Conservation (phyloP, 2,888 invertebrate species). For the Plusia festucae region DNA sequence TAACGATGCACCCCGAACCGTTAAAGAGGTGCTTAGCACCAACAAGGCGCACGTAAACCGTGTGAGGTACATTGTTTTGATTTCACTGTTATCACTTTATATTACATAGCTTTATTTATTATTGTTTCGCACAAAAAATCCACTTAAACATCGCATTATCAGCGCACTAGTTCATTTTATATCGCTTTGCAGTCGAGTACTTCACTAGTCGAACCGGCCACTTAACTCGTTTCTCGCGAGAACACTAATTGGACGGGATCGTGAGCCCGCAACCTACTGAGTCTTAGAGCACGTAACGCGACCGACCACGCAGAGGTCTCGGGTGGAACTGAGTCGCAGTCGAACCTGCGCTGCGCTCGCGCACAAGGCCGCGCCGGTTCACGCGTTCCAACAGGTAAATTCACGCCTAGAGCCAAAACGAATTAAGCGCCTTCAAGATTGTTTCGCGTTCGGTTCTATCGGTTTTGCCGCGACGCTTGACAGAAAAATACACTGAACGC, state of each 20-base stretch:
- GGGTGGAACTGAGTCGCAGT: constrained; percentile 86
- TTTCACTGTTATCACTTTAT: constrained; percentile 80
- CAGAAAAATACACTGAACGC: constrained; percentile 84
- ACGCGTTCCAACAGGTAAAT: constrained; percentile 90
- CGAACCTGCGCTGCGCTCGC: constrained; percentile 89
- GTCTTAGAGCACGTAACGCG: constrained; percentile 77
- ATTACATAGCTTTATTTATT: constrained; percentile 83
- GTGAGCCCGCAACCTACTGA: constrained; percentile 74
- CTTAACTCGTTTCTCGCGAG: constrained; percentile 88
- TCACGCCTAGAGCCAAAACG: constrained; percentile 75
- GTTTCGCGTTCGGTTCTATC: constrained; percentile 75
- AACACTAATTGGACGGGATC: constrained; percentile 88
- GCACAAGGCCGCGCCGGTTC: constrained; percentile 90
- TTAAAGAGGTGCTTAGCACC: constrained; percentile 81
- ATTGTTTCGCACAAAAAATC: constrained; percentile 78
- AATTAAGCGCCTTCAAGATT: constrained; percentile 74
- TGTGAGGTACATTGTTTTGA: constrained; percentile 82
- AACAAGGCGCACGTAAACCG: constrained; percentile 80
- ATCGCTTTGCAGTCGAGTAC: constrained; percentile 73
- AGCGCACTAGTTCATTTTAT: constrained; percentile 79
- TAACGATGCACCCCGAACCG: constrained; percentile 83
- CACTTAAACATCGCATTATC: constrained; percentile 76
- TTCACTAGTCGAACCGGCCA: constrained; percentile 85
- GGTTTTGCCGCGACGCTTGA: constrained; percentile 77
- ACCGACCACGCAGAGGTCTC: constrained; percentile 84